Base-by-base conservation (phyloP, 2,113 vertebrate genomes). In the Oceanodroma tethys region DNA sequence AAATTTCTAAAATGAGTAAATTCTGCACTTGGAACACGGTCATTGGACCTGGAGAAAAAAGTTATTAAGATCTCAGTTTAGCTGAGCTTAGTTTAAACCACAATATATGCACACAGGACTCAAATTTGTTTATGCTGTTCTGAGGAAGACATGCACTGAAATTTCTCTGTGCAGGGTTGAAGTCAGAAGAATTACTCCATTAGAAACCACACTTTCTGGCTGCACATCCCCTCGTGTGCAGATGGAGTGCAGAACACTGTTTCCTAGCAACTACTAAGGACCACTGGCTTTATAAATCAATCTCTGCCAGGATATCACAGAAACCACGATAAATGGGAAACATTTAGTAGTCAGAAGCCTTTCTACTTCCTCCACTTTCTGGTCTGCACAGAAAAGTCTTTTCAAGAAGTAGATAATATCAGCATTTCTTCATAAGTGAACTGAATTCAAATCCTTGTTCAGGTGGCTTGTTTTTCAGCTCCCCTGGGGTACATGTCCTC, bases 251-350 rank as follows among this genome's bases (percentile, higher is more conserved):
- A 81, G 95, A 92, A 40, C 88, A 84, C 94, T 29, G 97, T 97
- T 89, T 97, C 96, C 96, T 97, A 97, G 96, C 96, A 97, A 97
- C 97, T 94, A 92, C 76, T 71, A 65, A 91, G 94, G 94, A 93
- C 90, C 76, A 93, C 80, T 97, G 94, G 86, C 73, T 97, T 96
- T 97, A 92, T 90, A 97, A 96, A 97, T 97, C 95, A 93, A 95
- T 97, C 94, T 97, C 94, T 97, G 96, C 92, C 95, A 95, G 80
- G 76, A 88, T 96, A 97, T 96, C 95, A 81, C 65, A 95, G 87
- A 81, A 97, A 84, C 83, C 83, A 81, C 56, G 3, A 93, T 95
- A 97, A 96, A 92, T 65, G 70, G 72, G 73, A 90, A 93, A 96
- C 80, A 81, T 97, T 96, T 95, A 92, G 83, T 68, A 96, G 95